Base-by-base conservation (phyloP, 2,113 vertebrate genomes). In the Acinonyx jubatus region DNA sequence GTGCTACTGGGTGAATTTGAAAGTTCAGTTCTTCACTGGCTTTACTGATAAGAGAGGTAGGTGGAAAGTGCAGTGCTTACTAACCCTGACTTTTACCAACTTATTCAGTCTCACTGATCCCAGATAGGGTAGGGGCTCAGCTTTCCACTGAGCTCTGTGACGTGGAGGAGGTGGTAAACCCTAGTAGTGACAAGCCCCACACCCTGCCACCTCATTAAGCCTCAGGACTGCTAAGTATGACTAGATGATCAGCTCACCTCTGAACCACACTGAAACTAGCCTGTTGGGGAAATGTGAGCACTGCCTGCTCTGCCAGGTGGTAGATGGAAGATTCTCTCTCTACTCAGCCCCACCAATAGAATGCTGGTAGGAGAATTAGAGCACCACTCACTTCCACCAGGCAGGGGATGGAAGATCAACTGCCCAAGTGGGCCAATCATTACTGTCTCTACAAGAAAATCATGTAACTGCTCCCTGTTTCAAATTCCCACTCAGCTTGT, bases 401-500 rank as follows among this genome's bases (percentile, higher is more conserved):
- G 69, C 36, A 84, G 80, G 33, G 18, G 38, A 78, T 61, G 31
- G 71, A 61, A 84, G 15, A 86, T 86, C 33, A n/a, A 41, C 25
- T 86, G 38, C 33, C 81, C 19, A 79, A n/a, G 69, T 80, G 63
- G 27, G 61, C 82, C 88, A 95, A 33, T 85, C 71, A 69, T 69
- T 79, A 91, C 4, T 91, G 45, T 74, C 71, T 91, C 50, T 38
- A 71, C 33, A 80, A 38, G 63, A 48, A 63, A 91, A 86, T 80
- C 50, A 52, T 7, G 19, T 63, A 91, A 86, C 31, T 48, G 5
- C 21, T 84, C 29, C 63, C 61, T 85, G 73, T 52, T 91, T 96
- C 66, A 88, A 45, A 81, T 88, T 29, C 76, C 90, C 83, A 88
- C 52, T 92, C 57, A 74, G 83, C 45, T 92, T 92, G 55, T 31